These are phyloP conservation scores for Tetanocera ferruginea DNA, from an alignment of 2,888 invertebrate species.

Conservation along the genomic window DNA sequence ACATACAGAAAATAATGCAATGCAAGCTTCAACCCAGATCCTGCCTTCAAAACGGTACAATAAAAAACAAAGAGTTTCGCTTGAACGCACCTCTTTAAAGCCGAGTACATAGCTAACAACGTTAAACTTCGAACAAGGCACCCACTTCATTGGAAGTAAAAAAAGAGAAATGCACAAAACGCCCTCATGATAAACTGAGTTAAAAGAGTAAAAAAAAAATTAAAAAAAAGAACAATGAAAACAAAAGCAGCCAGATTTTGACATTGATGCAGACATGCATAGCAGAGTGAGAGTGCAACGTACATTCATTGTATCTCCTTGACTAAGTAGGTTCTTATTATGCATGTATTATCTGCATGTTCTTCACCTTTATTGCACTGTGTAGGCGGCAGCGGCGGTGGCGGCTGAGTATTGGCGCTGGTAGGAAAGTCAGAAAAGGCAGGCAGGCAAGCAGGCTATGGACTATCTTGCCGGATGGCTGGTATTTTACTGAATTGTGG, in stretches of 20 bases:
- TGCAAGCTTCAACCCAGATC: no score
- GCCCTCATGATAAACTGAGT: background rate
- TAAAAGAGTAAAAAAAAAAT: background rate
- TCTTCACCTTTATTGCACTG: constrained; percentile 33
- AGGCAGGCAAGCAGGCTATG: background rate
- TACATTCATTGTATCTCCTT: background rate
- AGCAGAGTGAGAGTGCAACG: background rate
- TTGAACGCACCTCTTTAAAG: no score
- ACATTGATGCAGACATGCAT: constrained; percentile 28
- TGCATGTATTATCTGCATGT: constrained; percentile 47
- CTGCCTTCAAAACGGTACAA: no score
- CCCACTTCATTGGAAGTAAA: background rate
- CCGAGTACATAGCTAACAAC: no score
- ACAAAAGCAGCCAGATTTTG: constrained; percentile 21
- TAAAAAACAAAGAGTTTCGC: no score
- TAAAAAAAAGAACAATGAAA: background rate
- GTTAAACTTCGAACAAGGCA: no score
- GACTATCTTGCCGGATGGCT: background rate
- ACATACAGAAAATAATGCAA: no score
- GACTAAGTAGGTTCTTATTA: constrained; percentile 27
- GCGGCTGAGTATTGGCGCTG: background rate
- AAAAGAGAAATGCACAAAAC: constrained; percentile 19
- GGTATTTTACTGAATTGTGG: background rate
- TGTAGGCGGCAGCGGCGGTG: constrained; percentile 34
- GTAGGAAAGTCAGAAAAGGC: background rate